These are phyloP conservation scores for Streblospio benedicti DNA, from an alignment of 1,140 invertebrate species.

Conservation along the genomic window DNA sequence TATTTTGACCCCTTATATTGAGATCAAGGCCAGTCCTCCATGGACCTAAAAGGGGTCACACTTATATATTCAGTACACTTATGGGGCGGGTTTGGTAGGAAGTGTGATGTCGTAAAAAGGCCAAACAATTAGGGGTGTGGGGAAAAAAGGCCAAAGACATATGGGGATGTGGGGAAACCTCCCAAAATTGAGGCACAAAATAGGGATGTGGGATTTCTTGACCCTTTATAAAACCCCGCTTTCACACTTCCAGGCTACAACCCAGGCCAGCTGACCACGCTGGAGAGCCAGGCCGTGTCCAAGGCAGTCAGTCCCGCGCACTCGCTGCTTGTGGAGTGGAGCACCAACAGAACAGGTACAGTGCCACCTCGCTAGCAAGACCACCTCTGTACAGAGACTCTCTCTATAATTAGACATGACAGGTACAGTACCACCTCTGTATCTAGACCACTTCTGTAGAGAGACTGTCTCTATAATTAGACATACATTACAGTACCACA, in stretches of 20 bases:
- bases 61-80: too few relatives aligned
- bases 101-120: too few relatives aligned
- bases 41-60: too few relatives aligned
- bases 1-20: too few relatives aligned
- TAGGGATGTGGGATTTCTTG: not conserved
- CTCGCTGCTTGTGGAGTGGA: not conserved
- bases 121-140: slow-evolving; percentile 1
- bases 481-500: too few relatives aligned
- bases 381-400: too few relatives aligned
- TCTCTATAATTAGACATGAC: too few relatives aligned
- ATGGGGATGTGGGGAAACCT: not conserved
- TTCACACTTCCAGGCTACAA: not conserved
- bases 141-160: not conserved
- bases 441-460: too few relatives aligned
- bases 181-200: not conserved
- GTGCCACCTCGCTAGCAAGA: not conserved
- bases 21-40: too few relatives aligned
- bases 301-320: not conserved
- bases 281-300: not conserved
- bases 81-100: too few relatives aligned
- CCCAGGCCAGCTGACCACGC: not conserved
- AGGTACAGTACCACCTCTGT: too few relatives aligned
- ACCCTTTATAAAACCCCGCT: not conserved
- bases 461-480: too few relatives aligned
- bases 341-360: not conserved